Evolutionary conservation across 2,888 invertebrate genomes (phyloP), one percentile per base, ranked within the genome.

Genomic region (Tridacna gigas): DNA sequence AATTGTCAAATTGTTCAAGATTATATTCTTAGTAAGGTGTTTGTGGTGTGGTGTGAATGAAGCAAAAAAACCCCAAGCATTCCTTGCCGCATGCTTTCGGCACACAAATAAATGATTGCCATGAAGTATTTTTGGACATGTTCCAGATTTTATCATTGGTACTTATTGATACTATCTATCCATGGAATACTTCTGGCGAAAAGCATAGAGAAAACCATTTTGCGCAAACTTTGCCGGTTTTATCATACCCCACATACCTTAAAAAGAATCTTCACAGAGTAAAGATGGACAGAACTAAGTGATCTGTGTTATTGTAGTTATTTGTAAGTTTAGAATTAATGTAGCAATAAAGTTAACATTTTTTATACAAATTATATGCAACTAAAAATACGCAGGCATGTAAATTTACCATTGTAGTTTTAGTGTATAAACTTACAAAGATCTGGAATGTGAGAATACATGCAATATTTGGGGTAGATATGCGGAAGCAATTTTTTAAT

Each of bases 361-460:
- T 63, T 71, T 47, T 48, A 71, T 71, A 71, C 28, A 37, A 45
- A 69, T 25, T 47, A 69, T 69, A 71, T 71, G 71, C 71, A 71
- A 71, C 12, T 51, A 13, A 71, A n/a, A 71, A 71, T 71, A 71
- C 71, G 71, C 71, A 71, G 71, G 71, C 71, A 71, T 71, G 71
- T 71, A 71, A 71, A 71, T 71, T 71, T 71, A 71, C 71, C 48
- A 51, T 71, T 51, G 71, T 71, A 71, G 71, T 71, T 71, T 71
- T 71, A 71, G 71, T 51, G 47, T 71, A 48, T 26, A 25, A 11
- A 51, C 71, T 71, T 12, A 51, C 25, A 71, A 51, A 71, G 0
- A 25, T n/a, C n/a, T 71, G 71, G 47, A 11, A 12, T 56, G 20
- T 56, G 56, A 63, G 13, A 25, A 7, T 37, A 37, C 37, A 2